These are phyloP conservation scores for Hermaeophaga mercurialis DNA, from an alignment of 2,888 invertebrate species.

Conservation along the genomic window DNA sequence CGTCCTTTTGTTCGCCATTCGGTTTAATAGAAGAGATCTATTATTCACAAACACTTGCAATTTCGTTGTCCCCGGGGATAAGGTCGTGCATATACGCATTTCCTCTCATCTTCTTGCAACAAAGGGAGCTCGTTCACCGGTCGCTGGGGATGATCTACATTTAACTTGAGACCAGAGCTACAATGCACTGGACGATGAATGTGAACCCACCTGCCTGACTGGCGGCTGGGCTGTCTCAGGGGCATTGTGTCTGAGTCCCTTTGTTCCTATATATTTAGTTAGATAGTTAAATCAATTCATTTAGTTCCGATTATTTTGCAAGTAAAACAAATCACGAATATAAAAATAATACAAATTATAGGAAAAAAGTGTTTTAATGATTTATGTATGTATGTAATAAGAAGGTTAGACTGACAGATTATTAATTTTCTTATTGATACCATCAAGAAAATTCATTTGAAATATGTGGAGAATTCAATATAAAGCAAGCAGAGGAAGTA, in stretches of 20 bases:
- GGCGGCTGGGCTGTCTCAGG: constrained; percentile 17
- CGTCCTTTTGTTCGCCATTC: constrained; percentile 17
- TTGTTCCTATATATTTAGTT: not conserved
- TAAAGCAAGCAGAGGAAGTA: no score
- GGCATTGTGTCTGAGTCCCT: constrained; percentile 24
- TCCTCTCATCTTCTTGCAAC: constrained; percentile 28
- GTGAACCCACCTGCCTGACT: constrained; percentile 29
- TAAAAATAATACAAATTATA: no score
- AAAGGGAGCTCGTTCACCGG: constrained; percentile 26
- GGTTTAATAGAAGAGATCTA: constrained; percentile 42
- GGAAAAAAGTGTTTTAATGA: no score
- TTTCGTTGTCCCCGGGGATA: constrained; percentile 31
- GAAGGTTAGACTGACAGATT: no score
- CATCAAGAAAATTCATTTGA: no score
- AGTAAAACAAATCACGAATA: no score
- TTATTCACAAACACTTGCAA: constrained; percentile 44
- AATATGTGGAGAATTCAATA: no score
- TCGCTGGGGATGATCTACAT: constrained; percentile 34
- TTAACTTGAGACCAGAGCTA: constrained; percentile 33
- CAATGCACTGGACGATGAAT: constrained; percentile 37
- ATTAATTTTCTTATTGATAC: no score
- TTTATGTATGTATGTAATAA: no score
- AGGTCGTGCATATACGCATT: constrained; percentile 29
- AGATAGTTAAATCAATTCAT: no score
- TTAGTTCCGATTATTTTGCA: no score